These are phyloP conservation scores for Clivina fossor DNA, from an alignment of 2,888 invertebrate genomes.

Conservation along the genomic window DNA sequence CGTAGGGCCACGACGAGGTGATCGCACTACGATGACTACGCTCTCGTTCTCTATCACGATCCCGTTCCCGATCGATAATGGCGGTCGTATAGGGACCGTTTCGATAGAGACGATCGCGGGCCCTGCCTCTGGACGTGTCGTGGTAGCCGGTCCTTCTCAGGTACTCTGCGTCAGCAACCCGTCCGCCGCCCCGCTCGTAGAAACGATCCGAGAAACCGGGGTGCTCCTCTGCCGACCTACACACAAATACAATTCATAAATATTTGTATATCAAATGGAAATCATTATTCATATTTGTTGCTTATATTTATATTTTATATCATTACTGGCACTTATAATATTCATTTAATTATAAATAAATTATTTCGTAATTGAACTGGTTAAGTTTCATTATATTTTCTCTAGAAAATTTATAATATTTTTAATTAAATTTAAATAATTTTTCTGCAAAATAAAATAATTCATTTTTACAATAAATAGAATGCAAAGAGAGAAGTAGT, in stretches of 20 bases:
- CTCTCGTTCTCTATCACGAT: too few species aligned
- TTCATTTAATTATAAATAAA: too few species aligned
- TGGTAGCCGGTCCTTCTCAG: constrained; percentile 53
- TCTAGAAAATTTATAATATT: too few species aligned
- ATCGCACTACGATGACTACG: constrained; percentile 43
- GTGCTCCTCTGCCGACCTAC: constrained; percentile 58
- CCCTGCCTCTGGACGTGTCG: constrained; percentile 51
- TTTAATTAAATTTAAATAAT: too few species aligned
- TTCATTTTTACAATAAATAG: too few species aligned
- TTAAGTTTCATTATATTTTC: too few species aligned
- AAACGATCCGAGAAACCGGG: constrained; percentile 57
- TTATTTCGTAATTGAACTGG: too few species aligned
- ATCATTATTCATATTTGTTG: too few species aligned
- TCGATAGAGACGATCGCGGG: constrained; percentile 53
- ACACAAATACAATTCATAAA: constrained; percentile 25
- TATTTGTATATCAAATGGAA: background rate
- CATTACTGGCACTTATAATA: too few species aligned
- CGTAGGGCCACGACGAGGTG: constrained; percentile 38
- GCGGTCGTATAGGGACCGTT: constrained; percentile 54
- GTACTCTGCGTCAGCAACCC: constrained; percentile 41
- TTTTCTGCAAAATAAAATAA: too few species aligned
- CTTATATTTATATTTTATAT: background rate
- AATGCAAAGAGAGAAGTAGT: too few species aligned
- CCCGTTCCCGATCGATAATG: constrained; percentile 49
- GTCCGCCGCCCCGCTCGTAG: constrained; percentile 54